Percentiles rank a stretch among this genome's conserved stretches.
These are phyloP conservation scores for Thripadectes ignobilis DNA, from an alignment of 2,797 vertebrate species.

Conservation along the genomic window DNA sequence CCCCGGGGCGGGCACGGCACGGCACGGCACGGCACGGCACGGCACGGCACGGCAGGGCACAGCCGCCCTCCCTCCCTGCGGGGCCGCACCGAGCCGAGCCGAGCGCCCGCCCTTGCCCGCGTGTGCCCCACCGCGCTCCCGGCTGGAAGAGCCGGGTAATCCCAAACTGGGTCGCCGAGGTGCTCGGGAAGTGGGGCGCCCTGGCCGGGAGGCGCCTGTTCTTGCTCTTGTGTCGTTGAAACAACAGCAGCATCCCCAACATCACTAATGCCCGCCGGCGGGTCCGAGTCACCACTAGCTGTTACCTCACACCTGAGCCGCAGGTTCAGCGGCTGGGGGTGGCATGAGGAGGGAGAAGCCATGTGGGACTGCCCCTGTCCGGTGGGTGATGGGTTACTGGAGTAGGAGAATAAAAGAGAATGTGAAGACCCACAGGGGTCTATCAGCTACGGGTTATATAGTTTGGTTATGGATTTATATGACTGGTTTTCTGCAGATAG, in stretches of 20 bases:
- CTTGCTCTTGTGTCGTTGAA: rapidly evolving
- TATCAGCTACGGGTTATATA: rapidly evolving
- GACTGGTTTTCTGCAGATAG: neutral
- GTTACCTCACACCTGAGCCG: too few species aligned
- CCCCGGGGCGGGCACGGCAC: neutral
- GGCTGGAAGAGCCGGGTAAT: too few species aligned
- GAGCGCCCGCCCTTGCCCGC: too few species aligned
- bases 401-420: neutral
- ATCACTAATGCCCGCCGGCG: rapidly evolving
- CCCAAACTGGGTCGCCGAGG: neutral
- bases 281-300: neutral
- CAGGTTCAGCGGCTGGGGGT: neutral
- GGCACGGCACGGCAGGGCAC: rapidly evolving
- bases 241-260: too few species aligned
- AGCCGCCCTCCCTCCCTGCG: too few species aligned
- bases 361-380: too few species aligned
- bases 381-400: neutral
- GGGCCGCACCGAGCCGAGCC: neutral
- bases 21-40: rapidly evolving
- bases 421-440: too few species aligned
- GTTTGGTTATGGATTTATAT: neutral
- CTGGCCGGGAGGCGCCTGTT: neutral
- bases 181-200: rapidly evolving
- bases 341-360: neutral
- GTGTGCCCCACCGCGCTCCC: rapidly evolving